Conservation (phyloP, 1,140 invertebrate species). For the Chironomus tepperi region DNA sequence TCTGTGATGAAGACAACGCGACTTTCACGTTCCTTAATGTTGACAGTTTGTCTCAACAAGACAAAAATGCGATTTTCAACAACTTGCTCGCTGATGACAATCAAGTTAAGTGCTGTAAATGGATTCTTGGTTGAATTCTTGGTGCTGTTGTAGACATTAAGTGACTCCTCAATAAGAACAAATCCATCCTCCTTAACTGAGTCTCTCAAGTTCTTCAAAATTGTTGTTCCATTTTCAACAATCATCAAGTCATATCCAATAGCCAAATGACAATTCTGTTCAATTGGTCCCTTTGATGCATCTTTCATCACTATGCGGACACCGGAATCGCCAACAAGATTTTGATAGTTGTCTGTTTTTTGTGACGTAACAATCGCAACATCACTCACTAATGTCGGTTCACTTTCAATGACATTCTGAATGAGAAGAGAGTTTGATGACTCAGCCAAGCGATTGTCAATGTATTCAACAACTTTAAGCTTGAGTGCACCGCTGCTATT, state of each 20-base stretch:
- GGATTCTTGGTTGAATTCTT: conserved; percentile 35
- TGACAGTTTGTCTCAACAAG: conserved; percentile 46
- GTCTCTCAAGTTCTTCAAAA: conserved; percentile 49
- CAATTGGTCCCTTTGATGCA: conserved; percentile 43
- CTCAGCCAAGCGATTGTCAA: conserved; percentile 52
- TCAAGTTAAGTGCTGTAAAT: conserved; percentile 29
- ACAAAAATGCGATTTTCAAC: conserved; percentile 50
- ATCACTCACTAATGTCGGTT: conserved; percentile 58
- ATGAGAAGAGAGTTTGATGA: conserved; percentile 49
- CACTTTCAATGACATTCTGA: conserved; percentile 51
- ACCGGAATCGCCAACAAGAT: conserved; percentile 37
- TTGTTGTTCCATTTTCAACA: conserved; percentile 40
- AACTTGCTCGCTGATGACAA: conserved; percentile 41
- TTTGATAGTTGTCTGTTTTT: conserved; percentile 41
- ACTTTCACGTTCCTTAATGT: conserved; percentile 34
- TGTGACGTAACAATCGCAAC: conserved; percentile 44
- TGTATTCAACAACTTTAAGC: conserved; percentile 69
- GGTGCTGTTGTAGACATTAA: conserved; percentile 42
- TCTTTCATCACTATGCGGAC: conserved; percentile 51
- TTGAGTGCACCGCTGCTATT: conserved; percentile 63
- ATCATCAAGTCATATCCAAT: conserved; percentile 52
- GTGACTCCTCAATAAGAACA: conserved; percentile 64
- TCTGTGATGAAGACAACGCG: conserved; percentile 47
- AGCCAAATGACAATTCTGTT: conserved; percentile 56
- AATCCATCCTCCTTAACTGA: conserved; percentile 64